Conservation (phyloP, 2,888 invertebrate genomes). For the Nasonia oneida region DNA sequence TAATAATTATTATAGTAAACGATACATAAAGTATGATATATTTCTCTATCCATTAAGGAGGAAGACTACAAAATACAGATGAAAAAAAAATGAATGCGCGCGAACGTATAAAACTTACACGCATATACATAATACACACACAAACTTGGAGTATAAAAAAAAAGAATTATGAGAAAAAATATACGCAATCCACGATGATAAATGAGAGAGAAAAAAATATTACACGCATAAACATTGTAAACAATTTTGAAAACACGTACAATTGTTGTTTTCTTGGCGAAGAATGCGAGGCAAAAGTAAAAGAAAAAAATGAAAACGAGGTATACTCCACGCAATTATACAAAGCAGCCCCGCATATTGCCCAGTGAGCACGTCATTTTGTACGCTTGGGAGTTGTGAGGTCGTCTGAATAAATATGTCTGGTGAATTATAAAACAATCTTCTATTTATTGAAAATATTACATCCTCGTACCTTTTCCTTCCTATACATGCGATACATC, state of each 20-base stretch:
- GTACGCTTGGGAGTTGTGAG: slow-evolving; percentile 88
- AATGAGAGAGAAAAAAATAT: slow-evolving; percentile 12
- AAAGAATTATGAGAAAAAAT: slow-evolving; percentile 8
- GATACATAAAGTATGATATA: slow-evolving; percentile 79
- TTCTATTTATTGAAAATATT: slow-evolving; percentile 66
- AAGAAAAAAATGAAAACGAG: slow-evolving; percentile 63
- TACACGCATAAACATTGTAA: slow-evolving; percentile 56
- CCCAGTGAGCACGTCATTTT: slow-evolving; percentile 85
- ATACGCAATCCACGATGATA: neutral
- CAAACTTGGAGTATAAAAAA: slow-evolving; percentile 55
- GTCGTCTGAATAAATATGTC: slow-evolving; percentile 87
- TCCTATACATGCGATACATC: neutral
- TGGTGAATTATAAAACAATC: slow-evolving; percentile 81
- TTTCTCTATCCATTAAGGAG: slow-evolving; percentile 79
- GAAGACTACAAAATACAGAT: slow-evolving; percentile 66
- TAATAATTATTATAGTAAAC: slow-evolving; percentile 79
- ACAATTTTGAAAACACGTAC: slow-evolving; percentile 69
- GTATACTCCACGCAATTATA: slow-evolving; percentile 68
- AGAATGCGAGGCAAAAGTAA: slow-evolving; percentile 66
- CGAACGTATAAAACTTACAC: slow-evolving; percentile 50
- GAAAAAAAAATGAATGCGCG: slow-evolving; percentile 59
- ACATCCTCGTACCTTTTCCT: slow-evolving; percentile 40
- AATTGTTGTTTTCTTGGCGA: slow-evolving; percentile 75
- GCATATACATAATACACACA: slow-evolving; percentile 49
- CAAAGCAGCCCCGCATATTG: slow-evolving; percentile 78